Conservation (phyloP, 1,140 invertebrate genomes). For the Bombyx mandarina region DNA sequence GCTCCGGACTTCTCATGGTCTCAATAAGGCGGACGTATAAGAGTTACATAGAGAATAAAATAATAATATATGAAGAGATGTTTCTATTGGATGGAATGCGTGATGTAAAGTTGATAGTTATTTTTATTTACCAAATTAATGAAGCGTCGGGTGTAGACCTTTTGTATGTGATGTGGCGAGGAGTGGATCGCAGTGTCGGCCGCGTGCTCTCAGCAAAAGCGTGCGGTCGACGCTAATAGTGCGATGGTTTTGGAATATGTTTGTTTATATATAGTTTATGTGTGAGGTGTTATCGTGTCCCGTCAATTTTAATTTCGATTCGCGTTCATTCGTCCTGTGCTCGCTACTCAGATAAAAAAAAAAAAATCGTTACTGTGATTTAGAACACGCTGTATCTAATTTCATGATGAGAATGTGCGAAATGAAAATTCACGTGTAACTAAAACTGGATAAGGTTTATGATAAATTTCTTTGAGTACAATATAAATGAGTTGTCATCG, state of each 20-base stretch:
- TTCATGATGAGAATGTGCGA: too few species aligned
- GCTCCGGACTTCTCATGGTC: too few species aligned
- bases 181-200: conserved; percentile 23
- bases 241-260: conserved; percentile 8
- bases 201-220: not conserved
- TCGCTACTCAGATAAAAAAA: conserved; percentile 26
- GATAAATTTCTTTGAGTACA: too few species aligned
- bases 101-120: conserved; percentile 33
- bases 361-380: not conserved
- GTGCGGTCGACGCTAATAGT: not conserved
- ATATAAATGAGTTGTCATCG: too few species aligned
- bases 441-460: too few species aligned
- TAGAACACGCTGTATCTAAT: not conserved
- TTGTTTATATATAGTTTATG: conserved; percentile 63
- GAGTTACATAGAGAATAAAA: conserved; percentile 57
- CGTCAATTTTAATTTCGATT: conserved; percentile 53
- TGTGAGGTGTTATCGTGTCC: conserved; percentile 53
- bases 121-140: conserved; percentile 66
- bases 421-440: too few species aligned
- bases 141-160: conserved; percentile 39
- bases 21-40: conserved; percentile 31
- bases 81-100: conserved; percentile 59
- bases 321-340: conserved; percentile 53
- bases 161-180: conserved; percentile 48
- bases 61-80: conserved; percentile 64